Conservation (phyloP, 2,888 invertebrate species). For the Lamellibrachia satsuma region DNA sequence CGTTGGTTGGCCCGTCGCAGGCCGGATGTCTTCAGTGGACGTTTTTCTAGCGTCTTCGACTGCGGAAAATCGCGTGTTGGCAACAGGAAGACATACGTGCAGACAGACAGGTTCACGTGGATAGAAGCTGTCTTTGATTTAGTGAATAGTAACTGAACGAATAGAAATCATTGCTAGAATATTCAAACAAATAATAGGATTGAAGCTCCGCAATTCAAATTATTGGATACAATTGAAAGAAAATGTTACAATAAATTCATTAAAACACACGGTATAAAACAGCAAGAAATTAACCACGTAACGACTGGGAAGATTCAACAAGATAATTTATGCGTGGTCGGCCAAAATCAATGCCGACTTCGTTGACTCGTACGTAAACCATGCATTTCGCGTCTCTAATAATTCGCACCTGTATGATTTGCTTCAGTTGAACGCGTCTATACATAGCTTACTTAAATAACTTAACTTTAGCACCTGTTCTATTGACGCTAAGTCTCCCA, state of each 20-base stretch:
- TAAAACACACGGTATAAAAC: neutral
- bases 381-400: neutral
- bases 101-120: no score
- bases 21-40: neutral
- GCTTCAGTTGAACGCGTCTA: neutral
- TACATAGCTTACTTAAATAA: neutral
- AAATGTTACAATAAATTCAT: neutral
- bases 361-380: neutral
- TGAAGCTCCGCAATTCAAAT: no score
- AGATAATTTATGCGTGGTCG: neutral
- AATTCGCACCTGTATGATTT: neutral
- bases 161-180: no score
- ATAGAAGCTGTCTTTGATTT: no score
- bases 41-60: neutral
- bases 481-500: conserved; percentile 1
- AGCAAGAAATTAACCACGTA: neutral
- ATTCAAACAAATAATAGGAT: no score
- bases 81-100: no score
- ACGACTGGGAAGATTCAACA: no score
- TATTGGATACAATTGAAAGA: neutral
- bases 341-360: neutral
- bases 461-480: conserved; percentile 11
- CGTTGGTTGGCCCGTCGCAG: neutral
- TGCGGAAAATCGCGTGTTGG: neutral
- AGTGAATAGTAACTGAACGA: no score